phyloP scores from a whole-genome alignment of 2,888 invertebrate genomes.

The Empis livida region DNA sequence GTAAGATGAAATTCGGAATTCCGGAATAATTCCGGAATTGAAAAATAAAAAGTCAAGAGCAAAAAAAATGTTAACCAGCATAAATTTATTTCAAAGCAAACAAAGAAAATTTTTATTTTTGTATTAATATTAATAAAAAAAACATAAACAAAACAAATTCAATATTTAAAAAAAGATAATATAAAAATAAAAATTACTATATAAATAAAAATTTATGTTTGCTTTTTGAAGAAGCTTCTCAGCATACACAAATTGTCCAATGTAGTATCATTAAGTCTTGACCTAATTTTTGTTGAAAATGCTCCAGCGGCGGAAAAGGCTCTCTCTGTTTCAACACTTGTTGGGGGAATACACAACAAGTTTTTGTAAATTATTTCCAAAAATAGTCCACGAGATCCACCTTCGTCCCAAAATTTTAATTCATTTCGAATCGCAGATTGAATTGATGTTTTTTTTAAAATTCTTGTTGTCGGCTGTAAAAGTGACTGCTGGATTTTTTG shows the following conservation, averaged over 20 bases:
- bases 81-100: too few relatives aligned
- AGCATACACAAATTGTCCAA: background rate
- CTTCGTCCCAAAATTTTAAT: background rate
- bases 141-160: too few relatives aligned
- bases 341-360: background rate
- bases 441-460: background rate
- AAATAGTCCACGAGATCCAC: background rate
- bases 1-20: too few relatives aligned
- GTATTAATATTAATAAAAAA: too few relatives aligned
- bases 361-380: background rate
- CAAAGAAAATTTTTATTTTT: too few relatives aligned
- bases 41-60: too few relatives aligned
- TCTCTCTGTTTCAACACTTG: conserved; percentile 5
- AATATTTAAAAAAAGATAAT: too few relatives aligned
- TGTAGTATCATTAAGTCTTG: background rate
- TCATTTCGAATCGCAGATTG: background rate
- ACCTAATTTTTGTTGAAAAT: conserved; percentile 1
- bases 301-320: conserved; percentile 5
- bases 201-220: background rate
- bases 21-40: too few relatives aligned
- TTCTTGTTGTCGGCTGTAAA: background rate
- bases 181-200: background rate
- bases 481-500: background rate
- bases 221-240: background rate
- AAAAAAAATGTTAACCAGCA: too few relatives aligned